These are phyloP conservation scores for Cotesia vestalis DNA, from an alignment of 1,140 invertebrate species.

Conservation along the genomic window DNA sequence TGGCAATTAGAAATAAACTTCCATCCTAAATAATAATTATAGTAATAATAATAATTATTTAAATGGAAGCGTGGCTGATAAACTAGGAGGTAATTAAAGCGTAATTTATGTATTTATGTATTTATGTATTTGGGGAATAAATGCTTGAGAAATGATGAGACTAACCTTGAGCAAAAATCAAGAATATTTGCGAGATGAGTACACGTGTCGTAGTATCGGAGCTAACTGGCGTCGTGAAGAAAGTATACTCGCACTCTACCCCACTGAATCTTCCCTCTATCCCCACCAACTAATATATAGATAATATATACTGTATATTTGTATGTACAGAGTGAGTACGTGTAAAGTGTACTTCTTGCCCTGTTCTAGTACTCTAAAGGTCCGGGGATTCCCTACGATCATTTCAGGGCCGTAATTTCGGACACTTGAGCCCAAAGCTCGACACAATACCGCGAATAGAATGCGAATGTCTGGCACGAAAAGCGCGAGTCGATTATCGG, in stretches of 20 bases:
- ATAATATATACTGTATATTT: too few relatives aligned
- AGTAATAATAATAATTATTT: too few relatives aligned
- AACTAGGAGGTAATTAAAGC: too few relatives aligned
- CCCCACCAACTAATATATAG: slow-evolving; percentile 9
- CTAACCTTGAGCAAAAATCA: not conserved
- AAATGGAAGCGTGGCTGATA: too few relatives aligned
- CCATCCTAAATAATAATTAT: too few relatives aligned
- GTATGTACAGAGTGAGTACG: not conserved
- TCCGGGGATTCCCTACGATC: not conserved
- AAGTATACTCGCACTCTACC: slow-evolving; percentile 17
- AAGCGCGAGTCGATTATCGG: too few relatives aligned
- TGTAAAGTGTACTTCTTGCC: slow-evolving; percentile 3
- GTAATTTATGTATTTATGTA: too few relatives aligned
- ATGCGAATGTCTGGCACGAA: too few relatives aligned
- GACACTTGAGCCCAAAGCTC: not conserved
- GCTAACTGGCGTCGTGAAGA: slow-evolving; percentile 11
- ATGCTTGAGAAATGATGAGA: too few relatives aligned
- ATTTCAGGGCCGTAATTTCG: slow-evolving; percentile 25
- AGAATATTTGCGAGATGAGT: not conserved
- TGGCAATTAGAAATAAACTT: too few relatives aligned
- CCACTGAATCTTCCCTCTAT: slow-evolving; percentile 10
- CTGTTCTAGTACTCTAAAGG: not conserved
- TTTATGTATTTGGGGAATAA: too few relatives aligned
- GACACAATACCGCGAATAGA: not conserved
- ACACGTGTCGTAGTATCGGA: slow-evolving; percentile 1